Conservation (phyloP, 2,113 vertebrate genomes). For the Agapornis roseicollis region DNA sequence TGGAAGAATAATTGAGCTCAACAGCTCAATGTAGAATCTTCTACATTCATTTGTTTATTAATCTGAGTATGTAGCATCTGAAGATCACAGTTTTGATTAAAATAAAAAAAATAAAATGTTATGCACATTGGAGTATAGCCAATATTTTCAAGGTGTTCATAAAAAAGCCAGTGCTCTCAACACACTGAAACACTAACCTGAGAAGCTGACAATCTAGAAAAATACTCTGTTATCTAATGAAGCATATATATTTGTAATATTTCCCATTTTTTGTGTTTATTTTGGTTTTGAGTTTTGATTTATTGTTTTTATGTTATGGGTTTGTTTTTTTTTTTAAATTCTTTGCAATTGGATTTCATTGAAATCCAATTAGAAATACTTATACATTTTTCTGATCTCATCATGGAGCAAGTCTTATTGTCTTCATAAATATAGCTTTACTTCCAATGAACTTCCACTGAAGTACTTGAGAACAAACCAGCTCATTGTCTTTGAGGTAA, state of each 20-base stretch:
- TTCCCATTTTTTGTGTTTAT: background rate
- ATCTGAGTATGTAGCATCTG: background rate
- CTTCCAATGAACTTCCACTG: background rate
- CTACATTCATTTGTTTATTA: background rate
- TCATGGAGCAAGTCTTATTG: background rate
- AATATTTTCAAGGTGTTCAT: background rate
- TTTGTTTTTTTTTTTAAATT: background rate
- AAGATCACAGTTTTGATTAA: background rate
- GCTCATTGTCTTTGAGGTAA: background rate
- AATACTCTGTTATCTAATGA: background rate
- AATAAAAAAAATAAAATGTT: background rate
- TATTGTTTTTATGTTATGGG: fast-evolving
- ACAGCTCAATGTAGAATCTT: background rate
- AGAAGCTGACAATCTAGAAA: background rate
- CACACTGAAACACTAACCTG: background rate
- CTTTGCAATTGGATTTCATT: background rate
- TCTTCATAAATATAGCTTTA: background rate
- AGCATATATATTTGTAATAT: background rate
- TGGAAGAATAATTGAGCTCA: background rate
- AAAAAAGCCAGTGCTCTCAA: background rate
- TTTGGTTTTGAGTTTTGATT: background rate
- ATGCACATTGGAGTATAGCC: background rate
- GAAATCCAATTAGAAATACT: background rate
- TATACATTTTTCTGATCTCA: background rate
- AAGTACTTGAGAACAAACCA: background rate